These are phyloP conservation scores for Gopherus flavomarginatus DNA, from an alignment of 2,113 vertebrate species.

Conservation along the genomic window DNA sequence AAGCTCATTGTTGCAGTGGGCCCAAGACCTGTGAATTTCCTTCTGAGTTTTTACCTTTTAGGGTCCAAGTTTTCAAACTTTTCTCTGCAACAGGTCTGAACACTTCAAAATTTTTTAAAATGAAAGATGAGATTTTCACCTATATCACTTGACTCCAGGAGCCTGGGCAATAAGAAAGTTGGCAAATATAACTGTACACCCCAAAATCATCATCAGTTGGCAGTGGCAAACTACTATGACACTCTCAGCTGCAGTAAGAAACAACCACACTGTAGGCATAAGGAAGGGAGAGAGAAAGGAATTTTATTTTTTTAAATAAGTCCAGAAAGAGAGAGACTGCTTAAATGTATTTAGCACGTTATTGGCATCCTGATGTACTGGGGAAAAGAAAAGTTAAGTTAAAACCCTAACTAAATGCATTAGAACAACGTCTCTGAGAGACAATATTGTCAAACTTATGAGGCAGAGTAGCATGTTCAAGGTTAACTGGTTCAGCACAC, in stretches of 20 bases:
- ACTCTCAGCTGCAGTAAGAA: not conserved
- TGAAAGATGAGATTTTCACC: not conserved
- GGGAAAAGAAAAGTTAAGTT: not conserved
- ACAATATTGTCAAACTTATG: not conserved
- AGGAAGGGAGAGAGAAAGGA: not conserved
- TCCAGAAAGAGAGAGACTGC: not conserved
- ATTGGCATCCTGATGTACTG: not conserved
- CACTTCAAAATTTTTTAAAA: not conserved
- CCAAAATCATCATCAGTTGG: not conserved
- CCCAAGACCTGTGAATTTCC: not conserved
- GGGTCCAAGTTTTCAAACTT: not conserved
- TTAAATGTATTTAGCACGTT: not conserved
- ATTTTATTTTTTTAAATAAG: not conserved
- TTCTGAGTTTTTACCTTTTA: not conserved
- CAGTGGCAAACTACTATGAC: not conserved
- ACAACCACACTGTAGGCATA: not conserved
- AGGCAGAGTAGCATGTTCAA: not conserved
- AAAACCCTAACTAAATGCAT: not conserved
- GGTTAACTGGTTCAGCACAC: not conserved
- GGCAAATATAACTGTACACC: not conserved
- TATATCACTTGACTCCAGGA: not conserved
- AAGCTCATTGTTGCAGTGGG: not conserved
- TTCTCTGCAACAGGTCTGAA: not conserved
- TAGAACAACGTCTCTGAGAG: not conserved
- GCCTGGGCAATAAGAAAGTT: not conserved